These are phyloP conservation scores for Seriola aureovittata DNA, from an alignment of 2,113 vertebrate genomes.

Conservation along the genomic window DNA sequence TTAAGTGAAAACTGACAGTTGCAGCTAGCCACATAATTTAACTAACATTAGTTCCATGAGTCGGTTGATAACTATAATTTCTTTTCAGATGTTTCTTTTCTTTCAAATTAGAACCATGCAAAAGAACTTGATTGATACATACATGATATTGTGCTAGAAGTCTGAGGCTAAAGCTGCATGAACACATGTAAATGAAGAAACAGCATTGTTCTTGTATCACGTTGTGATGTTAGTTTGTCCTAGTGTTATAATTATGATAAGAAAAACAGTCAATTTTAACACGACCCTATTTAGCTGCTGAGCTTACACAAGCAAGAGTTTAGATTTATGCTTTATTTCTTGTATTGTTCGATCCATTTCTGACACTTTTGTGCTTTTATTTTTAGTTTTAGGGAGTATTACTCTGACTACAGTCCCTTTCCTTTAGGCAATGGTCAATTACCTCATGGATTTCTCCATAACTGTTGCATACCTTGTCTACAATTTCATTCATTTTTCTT, in stretches of 20 bases:
- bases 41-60: too few relatives aligned
- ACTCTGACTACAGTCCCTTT: neutral
- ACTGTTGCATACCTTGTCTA: slow-evolving; percentile 31
- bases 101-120: neutral
- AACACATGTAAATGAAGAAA: neutral
- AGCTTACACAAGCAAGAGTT: neutral
- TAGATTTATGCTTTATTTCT: neutral
- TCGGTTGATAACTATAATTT: neutral
- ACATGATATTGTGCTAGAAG: neutral
- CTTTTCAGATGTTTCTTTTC: neutral
- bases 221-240: neutral
- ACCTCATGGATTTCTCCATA: slow-evolving; percentile 53
- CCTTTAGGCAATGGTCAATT: slow-evolving; percentile 35
- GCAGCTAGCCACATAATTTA: neutral
- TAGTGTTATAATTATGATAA: neutral
- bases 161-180: neutral
- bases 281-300: neutral
- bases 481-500: slow-evolving; percentile 38
- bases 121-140: too few relatives aligned
- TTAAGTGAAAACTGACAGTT: neutral
- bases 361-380: neutral
- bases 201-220: neutral
- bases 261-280: neutral
- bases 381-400: neutral
- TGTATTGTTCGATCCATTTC: neutral